phyloP scores from a whole-genome alignment of 2,797 vertebrate genomes.

The Natrix natrix region DNA sequence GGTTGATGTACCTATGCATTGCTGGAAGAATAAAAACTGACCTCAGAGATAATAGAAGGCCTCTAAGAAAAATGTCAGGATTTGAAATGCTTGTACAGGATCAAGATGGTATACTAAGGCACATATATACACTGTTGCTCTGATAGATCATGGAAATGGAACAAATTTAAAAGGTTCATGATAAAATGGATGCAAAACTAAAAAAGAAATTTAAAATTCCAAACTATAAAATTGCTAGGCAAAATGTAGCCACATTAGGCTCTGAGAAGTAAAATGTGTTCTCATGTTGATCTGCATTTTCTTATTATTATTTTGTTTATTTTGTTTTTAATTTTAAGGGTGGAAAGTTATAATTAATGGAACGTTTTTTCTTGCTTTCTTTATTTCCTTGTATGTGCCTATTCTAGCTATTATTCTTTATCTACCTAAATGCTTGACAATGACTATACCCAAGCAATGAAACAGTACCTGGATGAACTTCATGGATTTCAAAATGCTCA shows the following conservation, averaged over 20 bases:
- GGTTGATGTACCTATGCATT: not conserved
- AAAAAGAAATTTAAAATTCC: not conserved
- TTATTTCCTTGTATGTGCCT: not conserved
- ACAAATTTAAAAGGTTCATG: not conserved
- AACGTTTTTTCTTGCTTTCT: not conserved
- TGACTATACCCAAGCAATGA: not conserved
- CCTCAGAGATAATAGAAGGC: not conserved
- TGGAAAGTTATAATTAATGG: not conserved
- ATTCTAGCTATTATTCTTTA: not conserved
- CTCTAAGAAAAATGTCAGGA: not conserved
- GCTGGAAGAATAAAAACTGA: not conserved
- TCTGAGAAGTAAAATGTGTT: not conserved
- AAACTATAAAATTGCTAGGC: not conserved
- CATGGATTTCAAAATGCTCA: not conserved
- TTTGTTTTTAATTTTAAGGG: not conserved
- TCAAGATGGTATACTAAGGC: not conserved
- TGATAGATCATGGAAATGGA: not conserved
- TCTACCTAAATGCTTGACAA: not conserved
- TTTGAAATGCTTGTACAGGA: not conserved
- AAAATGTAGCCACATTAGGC: not conserved
- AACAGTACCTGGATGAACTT: not conserved
- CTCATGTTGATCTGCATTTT: not conserved
- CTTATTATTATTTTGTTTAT: not conserved
- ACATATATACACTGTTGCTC: not conserved
- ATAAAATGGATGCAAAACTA: not conserved